Conservation (phyloP, 2,113 vertebrate species). For the Tamias sibiricus region DNA sequence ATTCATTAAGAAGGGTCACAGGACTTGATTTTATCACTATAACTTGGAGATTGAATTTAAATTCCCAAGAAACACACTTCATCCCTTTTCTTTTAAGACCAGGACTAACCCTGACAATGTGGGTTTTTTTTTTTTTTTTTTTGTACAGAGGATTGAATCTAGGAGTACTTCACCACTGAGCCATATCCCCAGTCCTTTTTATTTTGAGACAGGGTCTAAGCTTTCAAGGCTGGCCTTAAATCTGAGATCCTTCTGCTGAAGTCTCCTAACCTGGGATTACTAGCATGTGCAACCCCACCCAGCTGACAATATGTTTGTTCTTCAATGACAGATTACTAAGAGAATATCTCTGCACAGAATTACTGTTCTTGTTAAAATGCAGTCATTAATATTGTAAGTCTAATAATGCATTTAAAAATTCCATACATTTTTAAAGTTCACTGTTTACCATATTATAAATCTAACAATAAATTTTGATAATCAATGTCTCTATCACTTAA, state of each 20-base stretch:
- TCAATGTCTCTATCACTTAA: constrained; percentile 28
- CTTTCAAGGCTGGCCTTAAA: too few relatives aligned
- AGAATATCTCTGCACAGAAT: not conserved
- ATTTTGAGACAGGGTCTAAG: too few relatives aligned
- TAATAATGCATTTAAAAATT: not conserved
- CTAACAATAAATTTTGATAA: constrained; percentile 5
- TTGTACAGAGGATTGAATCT: not conserved
- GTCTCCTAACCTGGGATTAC: too few relatives aligned
- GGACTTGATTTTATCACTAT: not conserved
- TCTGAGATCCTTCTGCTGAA: too few relatives aligned
- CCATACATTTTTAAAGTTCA: constrained; percentile 39
- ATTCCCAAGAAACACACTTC: not conserved
- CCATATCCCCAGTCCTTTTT: too few relatives aligned
- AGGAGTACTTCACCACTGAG: too few relatives aligned
- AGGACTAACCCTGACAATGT: not conserved
- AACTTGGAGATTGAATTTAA: not conserved
- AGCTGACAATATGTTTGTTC: not conserved
- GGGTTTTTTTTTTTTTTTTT: not conserved
- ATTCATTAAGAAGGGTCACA: not conserved
- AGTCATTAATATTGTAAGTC: not conserved
- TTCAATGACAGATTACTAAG: constrained; percentile 12
- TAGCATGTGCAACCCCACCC: too few relatives aligned
- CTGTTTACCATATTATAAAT: not conserved
- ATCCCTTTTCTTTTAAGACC: not conserved
- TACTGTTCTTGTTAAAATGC: not conserved